Conservation (phyloP, 2,797 vertebrate species). For the Hapalemur alaotrensis region DNA sequence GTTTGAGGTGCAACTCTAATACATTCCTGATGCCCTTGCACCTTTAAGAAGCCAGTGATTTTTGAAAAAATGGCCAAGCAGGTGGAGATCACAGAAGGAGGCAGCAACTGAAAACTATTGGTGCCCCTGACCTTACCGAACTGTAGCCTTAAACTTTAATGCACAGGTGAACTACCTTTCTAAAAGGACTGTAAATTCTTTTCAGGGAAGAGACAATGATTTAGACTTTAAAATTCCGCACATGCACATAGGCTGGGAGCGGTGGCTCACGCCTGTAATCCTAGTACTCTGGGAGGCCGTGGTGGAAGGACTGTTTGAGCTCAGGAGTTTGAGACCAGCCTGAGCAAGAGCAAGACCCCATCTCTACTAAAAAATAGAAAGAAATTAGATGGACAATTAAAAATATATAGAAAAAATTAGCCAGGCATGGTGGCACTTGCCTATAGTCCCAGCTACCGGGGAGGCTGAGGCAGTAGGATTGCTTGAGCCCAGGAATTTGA, state of each 20-base stretch:
- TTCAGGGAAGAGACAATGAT: not conserved
- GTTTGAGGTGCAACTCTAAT: not conserved
- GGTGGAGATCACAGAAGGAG: not conserved
- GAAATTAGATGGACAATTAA: no score
- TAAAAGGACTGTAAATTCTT: not conserved
- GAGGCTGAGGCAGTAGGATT: no score
- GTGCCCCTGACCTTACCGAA: not conserved
- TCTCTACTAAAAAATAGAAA: no score
- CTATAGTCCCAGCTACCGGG: no score
- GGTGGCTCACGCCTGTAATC: no score
- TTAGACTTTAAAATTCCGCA: not conserved
- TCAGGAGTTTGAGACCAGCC: no score
- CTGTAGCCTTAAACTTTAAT: not conserved
- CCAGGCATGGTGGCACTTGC: no score
- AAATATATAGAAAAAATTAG: no score
- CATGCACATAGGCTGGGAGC: not conserved
- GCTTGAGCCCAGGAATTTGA: no score
- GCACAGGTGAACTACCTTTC: not conserved
- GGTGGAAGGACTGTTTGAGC: no score
- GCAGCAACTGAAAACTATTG: not conserved
- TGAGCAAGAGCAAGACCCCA: no score
- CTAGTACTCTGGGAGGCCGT: no score
- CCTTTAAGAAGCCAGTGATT: not conserved
- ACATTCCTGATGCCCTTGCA: not conserved
- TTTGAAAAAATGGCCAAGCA: conserved; percentile 25